A percentile compares a stretch with the other conserved stretches of the same genome.
Conservation (phyloP, 2,113 vertebrate genomes). For the Octodon degus region DNA sequence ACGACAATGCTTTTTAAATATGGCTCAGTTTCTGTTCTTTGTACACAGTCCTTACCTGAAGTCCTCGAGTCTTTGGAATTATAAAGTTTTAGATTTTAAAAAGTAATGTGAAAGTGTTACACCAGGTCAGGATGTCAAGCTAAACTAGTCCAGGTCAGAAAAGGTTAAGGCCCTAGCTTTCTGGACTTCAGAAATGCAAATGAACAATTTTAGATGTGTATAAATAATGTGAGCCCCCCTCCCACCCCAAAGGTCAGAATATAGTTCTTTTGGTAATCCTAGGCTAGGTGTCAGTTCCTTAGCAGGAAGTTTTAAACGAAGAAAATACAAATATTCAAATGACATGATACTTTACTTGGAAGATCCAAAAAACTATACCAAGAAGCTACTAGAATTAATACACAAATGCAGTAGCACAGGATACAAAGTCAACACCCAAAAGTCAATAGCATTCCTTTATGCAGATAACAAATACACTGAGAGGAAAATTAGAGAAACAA, state of each 20-base stretch:
- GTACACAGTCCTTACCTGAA: not conserved
- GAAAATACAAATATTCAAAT: not conserved
- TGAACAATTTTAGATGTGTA: not conserved
- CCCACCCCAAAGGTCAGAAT: not conserved
- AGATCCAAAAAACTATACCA: too few relatives aligned
- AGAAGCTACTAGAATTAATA: too few relatives aligned
- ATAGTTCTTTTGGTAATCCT: not conserved
- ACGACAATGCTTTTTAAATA: not conserved
- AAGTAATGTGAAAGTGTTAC: not conserved
- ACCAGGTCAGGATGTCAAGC: not conserved
- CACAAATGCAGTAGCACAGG: too few relatives aligned
- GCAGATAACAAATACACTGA: too few relatives aligned
- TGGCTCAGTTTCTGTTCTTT: conserved; percentile 14
- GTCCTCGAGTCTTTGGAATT: not conserved
- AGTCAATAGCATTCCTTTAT: too few relatives aligned
- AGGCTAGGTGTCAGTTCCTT: conserved; percentile 6
- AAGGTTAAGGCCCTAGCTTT: not conserved
- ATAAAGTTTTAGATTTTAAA: conserved; percentile 18
- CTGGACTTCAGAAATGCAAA: conserved; percentile 33
- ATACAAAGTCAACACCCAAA: too few relatives aligned
- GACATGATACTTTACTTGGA: too few relatives aligned
- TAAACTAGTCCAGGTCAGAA: not conserved
- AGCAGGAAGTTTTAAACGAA: conserved; percentile 13
- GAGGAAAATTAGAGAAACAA: too few relatives aligned
- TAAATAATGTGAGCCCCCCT: not conserved